A percentile compares a stretch with the other conserved stretches of the same genome.
Evolutionary conservation across 2,888 invertebrate species (phyloP).

Genomic region (Steromphala cineraria): DNA sequence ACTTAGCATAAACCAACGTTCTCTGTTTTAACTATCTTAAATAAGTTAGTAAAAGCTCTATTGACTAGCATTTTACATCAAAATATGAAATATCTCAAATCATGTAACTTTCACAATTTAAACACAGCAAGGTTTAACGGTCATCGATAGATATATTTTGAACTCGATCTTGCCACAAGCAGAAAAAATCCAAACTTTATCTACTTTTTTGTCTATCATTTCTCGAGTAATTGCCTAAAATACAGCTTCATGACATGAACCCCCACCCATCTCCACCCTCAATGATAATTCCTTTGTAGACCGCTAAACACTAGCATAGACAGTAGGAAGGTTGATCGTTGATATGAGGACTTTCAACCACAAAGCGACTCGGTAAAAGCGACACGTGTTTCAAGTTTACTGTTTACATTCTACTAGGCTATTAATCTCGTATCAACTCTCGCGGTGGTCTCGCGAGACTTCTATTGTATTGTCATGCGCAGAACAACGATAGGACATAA

Average conservation of each 20-base stretch:
- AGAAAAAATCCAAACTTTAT: no score
- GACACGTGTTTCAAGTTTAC: background rate
- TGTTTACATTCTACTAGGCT: background rate
- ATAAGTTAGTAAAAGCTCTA: no score
- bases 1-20: no score
- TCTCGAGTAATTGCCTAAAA: no score
- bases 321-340: slow-evolving; percentile 1
- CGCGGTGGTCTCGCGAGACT: slow-evolving; percentile 18
- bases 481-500: background rate
- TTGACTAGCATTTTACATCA: no score
- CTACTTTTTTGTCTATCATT: no score
- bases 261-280: background rate
- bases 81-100: no score
- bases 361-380: background rate
- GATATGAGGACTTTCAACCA: background rate
- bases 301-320: background rate
- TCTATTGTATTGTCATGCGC: background rate
- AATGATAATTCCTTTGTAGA: slow-evolving; percentile 3
- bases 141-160: no score
- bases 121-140: no score
- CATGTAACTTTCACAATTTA: no score
- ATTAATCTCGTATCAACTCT: slow-evolving; percentile 3
- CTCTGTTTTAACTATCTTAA: no score
- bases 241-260: background rate
- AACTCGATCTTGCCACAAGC: no score